These are phyloP conservation scores for Torymus tubicola DNA, from an alignment of 2,888 invertebrate genomes.

Conservation along the genomic window DNA sequence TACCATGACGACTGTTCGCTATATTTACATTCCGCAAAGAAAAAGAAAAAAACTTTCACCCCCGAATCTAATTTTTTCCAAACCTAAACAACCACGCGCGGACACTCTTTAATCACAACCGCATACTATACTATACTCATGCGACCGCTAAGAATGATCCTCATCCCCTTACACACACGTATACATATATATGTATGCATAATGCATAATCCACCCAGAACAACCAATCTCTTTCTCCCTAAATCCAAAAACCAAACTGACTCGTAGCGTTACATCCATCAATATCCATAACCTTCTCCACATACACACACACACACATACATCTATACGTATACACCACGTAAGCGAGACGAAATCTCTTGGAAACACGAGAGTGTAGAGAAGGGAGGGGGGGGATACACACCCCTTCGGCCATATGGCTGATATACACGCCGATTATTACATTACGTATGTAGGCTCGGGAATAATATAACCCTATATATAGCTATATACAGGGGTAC, in stretches of 20 bases:
- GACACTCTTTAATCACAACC: no score
- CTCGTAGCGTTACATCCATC: slow-evolving; percentile 21
- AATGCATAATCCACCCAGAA: not conserved
- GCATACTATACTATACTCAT: no score
- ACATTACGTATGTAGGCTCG: slow-evolving; percentile 74
- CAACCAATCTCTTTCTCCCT: not conserved
- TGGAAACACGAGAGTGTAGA: not conserved
- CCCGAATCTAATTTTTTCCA: no score
- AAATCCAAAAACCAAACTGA: slow-evolving; percentile 51
- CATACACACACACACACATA: not conserved
- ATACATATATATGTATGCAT: not conserved
- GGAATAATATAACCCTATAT: slow-evolving; percentile 65
- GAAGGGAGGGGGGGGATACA: not conserved
- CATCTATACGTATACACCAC: not conserved
- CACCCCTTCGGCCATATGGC: slow-evolving; percentile 71
- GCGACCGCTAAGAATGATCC: no score
- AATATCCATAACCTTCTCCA: not conserved
- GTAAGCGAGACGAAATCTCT: no score
- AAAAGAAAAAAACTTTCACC: no score
- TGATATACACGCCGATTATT: slow-evolving; percentile 75
- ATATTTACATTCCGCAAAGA: no score
- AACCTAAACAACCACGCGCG: no score
- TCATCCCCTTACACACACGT: not conserved
- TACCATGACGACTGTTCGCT: no score
- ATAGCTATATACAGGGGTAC: no score